Percentiles rank a stretch among this genome's conserved stretches.
These are phyloP conservation scores for Andrena minutula DNA, from an alignment of 2,888 invertebrate species.

Conservation along the genomic window DNA sequence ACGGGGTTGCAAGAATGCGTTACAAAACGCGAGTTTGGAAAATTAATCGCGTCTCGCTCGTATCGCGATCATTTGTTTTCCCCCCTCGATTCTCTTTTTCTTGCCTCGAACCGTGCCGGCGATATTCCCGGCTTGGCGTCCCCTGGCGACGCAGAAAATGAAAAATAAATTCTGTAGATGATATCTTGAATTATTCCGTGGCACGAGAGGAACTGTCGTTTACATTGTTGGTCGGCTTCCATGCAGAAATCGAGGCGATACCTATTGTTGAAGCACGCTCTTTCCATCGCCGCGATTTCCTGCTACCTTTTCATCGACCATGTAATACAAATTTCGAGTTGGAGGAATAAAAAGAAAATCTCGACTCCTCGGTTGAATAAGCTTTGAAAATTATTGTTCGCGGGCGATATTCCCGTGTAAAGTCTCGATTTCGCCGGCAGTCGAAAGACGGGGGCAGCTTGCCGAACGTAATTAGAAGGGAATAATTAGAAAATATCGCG, in stretches of 20 bases:
- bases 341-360: neutral
- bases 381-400: neutral
- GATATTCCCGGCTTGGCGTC: neutral
- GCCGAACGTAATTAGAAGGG: constrained; percentile 27
- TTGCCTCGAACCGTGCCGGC: neutral
- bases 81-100: neutral
- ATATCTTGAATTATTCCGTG: constrained; percentile 50
- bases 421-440: neutral
- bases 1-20: neutral
- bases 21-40: constrained; percentile 20
- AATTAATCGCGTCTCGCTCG: constrained; percentile 30
- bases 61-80: constrained; percentile 16
- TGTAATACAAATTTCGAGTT: neutral
- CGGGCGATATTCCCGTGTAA: neutral
- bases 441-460: constrained; percentile 4
- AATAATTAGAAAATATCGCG: constrained; percentile 31
- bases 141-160: constrained; percentile 31
- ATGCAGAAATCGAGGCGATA: constrained; percentile 13
- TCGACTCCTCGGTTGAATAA: neutral
- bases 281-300: constrained; percentile 5
- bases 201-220: constrained; percentile 36
- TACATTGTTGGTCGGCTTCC: constrained; percentile 45
- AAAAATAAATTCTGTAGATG: constrained; percentile 48
- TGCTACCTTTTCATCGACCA: neutral
- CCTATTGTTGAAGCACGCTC: constrained; percentile 7